A percentile compares a stretch with the other conserved stretches of the same genome.
phyloP scores from a whole-genome alignment of 2,888 invertebrate species.

The Drosophila cracens region DNA sequence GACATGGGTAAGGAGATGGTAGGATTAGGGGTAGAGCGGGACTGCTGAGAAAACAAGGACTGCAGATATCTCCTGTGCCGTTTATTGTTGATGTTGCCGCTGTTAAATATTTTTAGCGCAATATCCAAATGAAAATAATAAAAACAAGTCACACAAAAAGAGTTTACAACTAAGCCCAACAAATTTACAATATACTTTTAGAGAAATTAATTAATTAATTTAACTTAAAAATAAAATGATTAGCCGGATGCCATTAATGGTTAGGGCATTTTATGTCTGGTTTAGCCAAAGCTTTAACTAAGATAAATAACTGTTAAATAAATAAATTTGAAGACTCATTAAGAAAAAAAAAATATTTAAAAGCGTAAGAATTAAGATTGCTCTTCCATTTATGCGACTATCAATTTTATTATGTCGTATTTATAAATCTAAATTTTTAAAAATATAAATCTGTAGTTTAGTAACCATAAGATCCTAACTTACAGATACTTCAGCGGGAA shows the following conservation, averaged over 20 bases:
- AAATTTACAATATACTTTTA: constrained; percentile 10
- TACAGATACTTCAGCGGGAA: not conserved
- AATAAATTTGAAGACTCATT: not conserved
- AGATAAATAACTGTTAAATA: not conserved
- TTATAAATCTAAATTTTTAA: not conserved
- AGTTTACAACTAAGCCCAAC: not conserved
- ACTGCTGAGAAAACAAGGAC: constrained; percentile 10
- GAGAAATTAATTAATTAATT: not conserved
- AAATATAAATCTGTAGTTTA: not conserved
- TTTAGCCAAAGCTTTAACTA: not conserved
- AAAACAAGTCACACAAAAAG: constrained; percentile 8
- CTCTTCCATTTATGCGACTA: not conserved
- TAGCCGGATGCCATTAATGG: not conserved
- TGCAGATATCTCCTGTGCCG: constrained; percentile 50
- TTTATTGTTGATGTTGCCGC: constrained; percentile 57
- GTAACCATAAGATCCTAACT: not conserved
- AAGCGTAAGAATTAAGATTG: not conserved
- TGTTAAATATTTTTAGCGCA: constrained; percentile 67
- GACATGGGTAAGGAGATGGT: not conserved
- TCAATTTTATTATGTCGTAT: not conserved
- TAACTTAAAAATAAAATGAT: not conserved
- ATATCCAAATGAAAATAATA: constrained; percentile 39
- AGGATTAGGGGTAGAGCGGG: constrained; percentile 1
- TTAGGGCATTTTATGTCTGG: not conserved
- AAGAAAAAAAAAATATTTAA: not conserved